Evolutionary conservation across 2,113 vertebrate species (phyloP), one percentile per base, ranked within the genome.

Genomic region (Rana temporaria): DNA sequence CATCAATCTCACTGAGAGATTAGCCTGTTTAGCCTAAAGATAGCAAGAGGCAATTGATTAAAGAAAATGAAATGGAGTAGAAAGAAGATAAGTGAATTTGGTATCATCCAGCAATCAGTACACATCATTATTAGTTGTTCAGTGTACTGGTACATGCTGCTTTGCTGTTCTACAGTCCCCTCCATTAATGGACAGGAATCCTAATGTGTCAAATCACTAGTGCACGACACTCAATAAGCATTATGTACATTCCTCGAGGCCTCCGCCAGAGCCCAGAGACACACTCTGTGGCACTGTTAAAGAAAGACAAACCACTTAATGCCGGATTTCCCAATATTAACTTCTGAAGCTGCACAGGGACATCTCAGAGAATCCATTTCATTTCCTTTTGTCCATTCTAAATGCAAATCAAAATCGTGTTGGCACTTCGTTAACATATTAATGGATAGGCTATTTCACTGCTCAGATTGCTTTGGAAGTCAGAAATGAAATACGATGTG

Each of bases 321-420:
- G 59, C 70, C 52, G 72, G 59, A 74, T 82, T 64, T 74, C 63
- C 70, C 48, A 82, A 82, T 82, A 82, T 82, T 82, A 74, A 82
- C 80, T 74, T 74, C 70, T 82, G 48, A 82, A 82, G 69, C 70
- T 53, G 70, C 70, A 74, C 7, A 20, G 85, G 79, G 89, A 87
- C 85, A 90, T 85, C 85, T 85, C 66, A 87, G 85, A 86, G 88
- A 89, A 92, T 85, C 78, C 85, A 88, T 88, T 87, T 89, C 86
- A 85, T 89, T 84, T 86, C 86, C 86, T 55, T 93, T 90, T 90
- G 90, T 91, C 90, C 91, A 88, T 91, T 91, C 89, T 92, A 91
- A 93, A 92, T 93, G 92, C 92, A 93, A 93, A 94, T 92, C 89
- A 89, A 91, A 92, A 90, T 90, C 91, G 91, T 85, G 86, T 81